phyloP scores from a whole-genome alignment of 2,113 vertebrate genomes.

The Eolophus roseicapilla region DNA sequence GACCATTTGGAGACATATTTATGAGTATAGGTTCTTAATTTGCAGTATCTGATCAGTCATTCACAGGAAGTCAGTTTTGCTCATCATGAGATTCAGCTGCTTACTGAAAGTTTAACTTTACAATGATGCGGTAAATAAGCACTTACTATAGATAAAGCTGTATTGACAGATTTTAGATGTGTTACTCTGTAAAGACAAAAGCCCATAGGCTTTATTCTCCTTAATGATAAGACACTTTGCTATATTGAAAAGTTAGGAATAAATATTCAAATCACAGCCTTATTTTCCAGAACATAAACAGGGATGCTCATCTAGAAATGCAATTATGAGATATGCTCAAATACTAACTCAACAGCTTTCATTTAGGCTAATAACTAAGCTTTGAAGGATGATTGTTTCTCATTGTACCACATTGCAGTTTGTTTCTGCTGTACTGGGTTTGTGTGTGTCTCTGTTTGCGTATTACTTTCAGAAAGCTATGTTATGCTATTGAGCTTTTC shows the following conservation, averaged over 20 bases:
- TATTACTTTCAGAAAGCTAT: not conserved
- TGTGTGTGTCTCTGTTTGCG: not conserved
- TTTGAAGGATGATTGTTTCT: not conserved
- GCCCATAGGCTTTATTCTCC: not conserved
- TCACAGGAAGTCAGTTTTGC: not conserved
- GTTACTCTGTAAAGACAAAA: not conserved
- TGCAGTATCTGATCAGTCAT: not conserved
- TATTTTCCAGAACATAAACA: not conserved
- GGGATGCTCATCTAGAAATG: not conserved
- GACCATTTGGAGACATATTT: not conserved
- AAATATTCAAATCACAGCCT: not conserved
- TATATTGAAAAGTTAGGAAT: not conserved
- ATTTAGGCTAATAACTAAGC: not conserved
- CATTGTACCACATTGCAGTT: not conserved
- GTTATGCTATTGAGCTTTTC: not conserved
- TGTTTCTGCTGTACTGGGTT: not conserved
- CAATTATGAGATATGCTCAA: not conserved
- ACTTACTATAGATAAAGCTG: not conserved
- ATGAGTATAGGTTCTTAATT: not conserved
- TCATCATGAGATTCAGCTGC: not conserved
- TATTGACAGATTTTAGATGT: not conserved
- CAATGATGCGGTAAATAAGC: not conserved
- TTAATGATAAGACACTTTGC: not conserved
- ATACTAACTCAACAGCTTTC: not conserved
- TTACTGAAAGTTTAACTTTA: not conserved